These are phyloP conservation scores for Vesta saturnalis DNA, from an alignment of 2,888 invertebrate species.

Conservation along the genomic window DNA sequence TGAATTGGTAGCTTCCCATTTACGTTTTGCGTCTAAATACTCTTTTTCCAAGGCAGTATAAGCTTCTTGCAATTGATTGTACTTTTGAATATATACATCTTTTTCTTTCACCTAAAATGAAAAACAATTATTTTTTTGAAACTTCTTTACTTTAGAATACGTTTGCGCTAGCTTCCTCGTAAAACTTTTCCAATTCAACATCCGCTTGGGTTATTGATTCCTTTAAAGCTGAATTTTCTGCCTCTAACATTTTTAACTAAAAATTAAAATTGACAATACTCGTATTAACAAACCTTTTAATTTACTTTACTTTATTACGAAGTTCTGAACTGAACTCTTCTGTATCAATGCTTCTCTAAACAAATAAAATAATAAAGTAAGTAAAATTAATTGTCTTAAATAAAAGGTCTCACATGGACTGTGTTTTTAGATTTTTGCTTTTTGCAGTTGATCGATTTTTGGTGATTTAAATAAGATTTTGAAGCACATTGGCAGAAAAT, in stretches of 20 bases:
- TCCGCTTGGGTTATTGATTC: conserved; percentile 46
- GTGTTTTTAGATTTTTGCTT: conserved; percentile 4
- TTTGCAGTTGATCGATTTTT: not conserved
- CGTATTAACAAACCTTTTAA: too few relatives aligned
- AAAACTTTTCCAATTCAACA: conserved; percentile 42
- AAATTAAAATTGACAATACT: too few relatives aligned
- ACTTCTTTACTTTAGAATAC: conserved; percentile 7
- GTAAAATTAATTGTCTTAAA: not conserved
- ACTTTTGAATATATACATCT: not conserved
- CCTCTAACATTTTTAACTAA: conserved; percentile 37
- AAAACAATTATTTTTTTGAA: too few relatives aligned
- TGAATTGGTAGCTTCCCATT: not conserved
- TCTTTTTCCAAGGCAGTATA: not conserved
- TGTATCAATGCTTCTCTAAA: conserved; percentile 15
- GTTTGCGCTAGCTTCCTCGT: conserved; percentile 35
- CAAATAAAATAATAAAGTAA: not conserved
- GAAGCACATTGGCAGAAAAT: not conserved
- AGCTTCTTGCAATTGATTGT: not conserved
- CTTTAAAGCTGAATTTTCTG: conserved; percentile 47
- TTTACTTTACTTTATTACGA: conserved; percentile 3
- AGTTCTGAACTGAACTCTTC: conserved; percentile 3
- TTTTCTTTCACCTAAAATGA: not conserved
- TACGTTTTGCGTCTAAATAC: not conserved
- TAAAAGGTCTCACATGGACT: not conserved
- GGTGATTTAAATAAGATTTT: not conserved